phyloP scores from a whole-genome alignment of 2,797 vertebrate species.

The Tenualosa ilisha region DNA sequence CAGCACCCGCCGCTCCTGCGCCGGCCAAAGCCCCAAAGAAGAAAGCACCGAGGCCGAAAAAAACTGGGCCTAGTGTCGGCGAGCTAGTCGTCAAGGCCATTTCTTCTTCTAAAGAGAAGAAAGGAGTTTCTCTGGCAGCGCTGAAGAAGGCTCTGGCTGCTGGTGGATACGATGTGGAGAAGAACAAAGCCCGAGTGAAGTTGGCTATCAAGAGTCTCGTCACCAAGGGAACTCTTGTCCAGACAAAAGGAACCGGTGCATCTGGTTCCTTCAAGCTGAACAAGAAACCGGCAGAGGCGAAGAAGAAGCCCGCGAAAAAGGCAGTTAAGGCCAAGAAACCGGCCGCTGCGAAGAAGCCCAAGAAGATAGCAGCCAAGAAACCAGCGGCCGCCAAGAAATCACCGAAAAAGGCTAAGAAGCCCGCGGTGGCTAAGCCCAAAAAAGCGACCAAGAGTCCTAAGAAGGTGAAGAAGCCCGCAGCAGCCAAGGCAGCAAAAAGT shows the following conservation, averaged over 20 bases:
- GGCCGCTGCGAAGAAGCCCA: not conserved
- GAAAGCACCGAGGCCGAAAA: not conserved
- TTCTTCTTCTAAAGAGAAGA: not conserved
- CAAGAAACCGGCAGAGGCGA: not conserved
- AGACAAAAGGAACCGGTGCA: not conserved
- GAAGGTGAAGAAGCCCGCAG: not conserved
- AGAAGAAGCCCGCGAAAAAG: not conserved
- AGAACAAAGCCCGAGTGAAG: constrained; percentile 3
- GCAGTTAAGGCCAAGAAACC: not conserved
- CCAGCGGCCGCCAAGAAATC: not conserved
- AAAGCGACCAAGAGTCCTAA: not conserved
- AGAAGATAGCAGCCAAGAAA: not conserved
- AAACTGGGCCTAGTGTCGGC: not conserved
- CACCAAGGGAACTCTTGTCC: not conserved
- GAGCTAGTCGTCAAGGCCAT: not conserved
- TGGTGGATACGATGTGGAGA: not conserved
- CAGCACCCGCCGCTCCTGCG: not conserved
- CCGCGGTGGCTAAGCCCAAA: not conserved
- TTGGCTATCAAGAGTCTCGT: constrained; percentile 11
- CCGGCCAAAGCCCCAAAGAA: not conserved
- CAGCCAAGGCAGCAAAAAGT: not conserved
- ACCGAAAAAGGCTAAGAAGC: not conserved
- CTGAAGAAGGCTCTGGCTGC: constrained; percentile 18
- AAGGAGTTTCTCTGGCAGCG: not conserved
- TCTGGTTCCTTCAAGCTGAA: constrained; percentile 6